Evolutionary conservation across 2,888 invertebrate species (phyloP).

Genomic region (Julus scandinavius): DNA sequence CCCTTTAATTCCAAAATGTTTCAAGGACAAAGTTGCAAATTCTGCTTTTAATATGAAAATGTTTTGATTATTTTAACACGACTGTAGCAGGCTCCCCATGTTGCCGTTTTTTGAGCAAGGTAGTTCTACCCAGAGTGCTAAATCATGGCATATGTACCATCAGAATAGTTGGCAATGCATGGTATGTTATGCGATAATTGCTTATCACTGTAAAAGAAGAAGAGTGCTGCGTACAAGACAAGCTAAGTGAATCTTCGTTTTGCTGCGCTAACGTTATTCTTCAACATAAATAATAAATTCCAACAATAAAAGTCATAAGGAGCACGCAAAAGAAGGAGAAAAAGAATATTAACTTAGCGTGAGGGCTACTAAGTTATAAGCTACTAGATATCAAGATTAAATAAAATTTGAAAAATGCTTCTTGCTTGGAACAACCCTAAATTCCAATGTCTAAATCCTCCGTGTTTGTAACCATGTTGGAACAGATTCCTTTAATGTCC

Average conservation of each 20-base stretch:
- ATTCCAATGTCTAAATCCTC: neutral
- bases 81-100: neutral
- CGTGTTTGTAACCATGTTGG: neutral
- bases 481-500: neutral
- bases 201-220: neutral
- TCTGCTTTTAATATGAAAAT: neutral
- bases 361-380: neutral
- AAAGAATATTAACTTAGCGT: neutral
- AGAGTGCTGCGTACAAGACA: neutral
- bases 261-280: neutral
- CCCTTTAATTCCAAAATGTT: neutral
- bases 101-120: neutral
- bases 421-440: neutral
- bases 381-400: neutral
- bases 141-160: neutral
- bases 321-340: neutral
- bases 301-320: neutral
- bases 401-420: neutral
- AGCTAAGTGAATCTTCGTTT: neutral
- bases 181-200: neutral
- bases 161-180: too few relatives aligned
- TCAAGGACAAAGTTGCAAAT: neutral
- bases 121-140: neutral
- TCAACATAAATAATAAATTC: neutral
- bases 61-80: neutral